Base-by-base conservation (phyloP, 2,888 invertebrate genomes). In the Matsumyia berberina region DNA sequence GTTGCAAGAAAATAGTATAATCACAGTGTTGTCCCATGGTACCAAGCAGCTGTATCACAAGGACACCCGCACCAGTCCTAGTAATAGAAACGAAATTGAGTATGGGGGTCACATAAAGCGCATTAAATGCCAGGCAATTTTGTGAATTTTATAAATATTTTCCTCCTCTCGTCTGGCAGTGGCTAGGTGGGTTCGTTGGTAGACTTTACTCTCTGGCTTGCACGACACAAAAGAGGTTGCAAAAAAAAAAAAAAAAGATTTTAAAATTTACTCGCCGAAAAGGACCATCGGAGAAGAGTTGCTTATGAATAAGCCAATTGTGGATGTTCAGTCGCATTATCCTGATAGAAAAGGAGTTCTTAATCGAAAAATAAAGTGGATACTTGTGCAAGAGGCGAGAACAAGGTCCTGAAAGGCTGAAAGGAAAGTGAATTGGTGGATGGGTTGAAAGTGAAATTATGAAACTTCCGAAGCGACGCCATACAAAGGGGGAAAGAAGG, bases 291-390 rank as follows among this genome's bases (percentile, higher is more conserved):
- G 9, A 39, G 53, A 31, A 19, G 66, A 81, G 60, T 69, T 85
- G 64, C 74, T 85, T 85, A 79, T 85, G 79, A 85, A 80, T 85
- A 85, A 85, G 80, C 85, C 79, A 85, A 85, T 85, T 85, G 74
- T 80, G 79, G 85, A 58, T 79, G 70, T 33, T 74, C 69, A 53
- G 58, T 74, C 60, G 73, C 51, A 74, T 85, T 79, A 85, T 79
- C 58, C 42, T 39, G 49, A 55, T 64, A 81, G 44, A 12, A 67
- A 42, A 60, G 39, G 58, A 70, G 79, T 67, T 55, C 78, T 73
- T 83, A 83, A 83, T 83, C 83, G 83, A 78, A 83, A 83, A 83
- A 78, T 83, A 78, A 82, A 83, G 82, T 83, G 78, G 82, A 78
- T 77, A 49, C 37, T 57, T 39, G 66, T 31, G 12, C 17, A 15